Evolutionary conservation across 2,888 invertebrate species (phyloP), one percentile per base, ranked within the genome.

Genomic region (Drosophila peninsularis): DNA sequence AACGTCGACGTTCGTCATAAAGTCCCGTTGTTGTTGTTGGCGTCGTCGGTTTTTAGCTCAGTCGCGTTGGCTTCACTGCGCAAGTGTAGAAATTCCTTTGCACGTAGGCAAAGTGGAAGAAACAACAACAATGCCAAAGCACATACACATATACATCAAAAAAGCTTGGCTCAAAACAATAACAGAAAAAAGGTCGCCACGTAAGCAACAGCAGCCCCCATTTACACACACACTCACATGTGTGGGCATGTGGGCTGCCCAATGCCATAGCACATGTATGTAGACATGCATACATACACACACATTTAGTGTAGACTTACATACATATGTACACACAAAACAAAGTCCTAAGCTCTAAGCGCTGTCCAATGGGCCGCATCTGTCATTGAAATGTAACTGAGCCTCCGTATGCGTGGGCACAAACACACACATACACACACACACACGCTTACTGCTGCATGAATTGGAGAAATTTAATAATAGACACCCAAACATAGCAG

Each of bases 71-170:
- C 82, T 80, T 78, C 71, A 78, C 75, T 75, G 75, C 67, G 73
- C 83, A 86, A 86, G 88, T 88, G 86, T 83, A 86, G 63, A 74
- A 83, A 82, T 83, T 88, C 83, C 88, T 83, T 86, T 74, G 82
- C 88, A 82, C 88, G 88, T 82, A 87, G 88, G 85, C 82, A 80
- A 47, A 63, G 56, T 27, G 45, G 45, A 27, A 57, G 37, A n/a
- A 56, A 45, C 37, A 41, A 72, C 54, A 50, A 21, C 53, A 34
- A 58, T 32, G n/a, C 47, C 19, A 49, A 41, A 58, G 11, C 55
- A 61, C 17, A 41, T 6, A 54, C 13, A 44, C 55, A 50, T 24
- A 24, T n/a, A 24, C 24, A 24, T 5, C 6, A 27, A 53, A 77
- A 83, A 84, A 82, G 82, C 85, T 84, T 56, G 70, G 65, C 88